Conservation (phyloP, 2,888 invertebrate species). For the Patella depressa region DNA sequence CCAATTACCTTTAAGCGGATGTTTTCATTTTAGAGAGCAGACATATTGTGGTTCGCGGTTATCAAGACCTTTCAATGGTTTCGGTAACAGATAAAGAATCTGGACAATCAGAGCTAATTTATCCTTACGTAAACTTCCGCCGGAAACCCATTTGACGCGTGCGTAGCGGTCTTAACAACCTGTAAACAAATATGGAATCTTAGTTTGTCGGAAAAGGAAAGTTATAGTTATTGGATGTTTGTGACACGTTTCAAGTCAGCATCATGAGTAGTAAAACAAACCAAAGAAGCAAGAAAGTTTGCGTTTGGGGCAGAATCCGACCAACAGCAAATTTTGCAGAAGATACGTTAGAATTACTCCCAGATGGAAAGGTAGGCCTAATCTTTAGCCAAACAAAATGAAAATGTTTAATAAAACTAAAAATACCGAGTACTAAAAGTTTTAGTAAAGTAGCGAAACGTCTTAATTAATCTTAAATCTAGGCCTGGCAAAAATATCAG, state of each 20-base stretch:
- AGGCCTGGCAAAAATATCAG: no score
- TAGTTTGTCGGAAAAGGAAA: slow-evolving; percentile 12
- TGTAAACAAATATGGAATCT: slow-evolving; percentile 52
- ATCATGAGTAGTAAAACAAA: slow-evolving; percentile 32
- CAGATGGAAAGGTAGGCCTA: slow-evolving; percentile 66
- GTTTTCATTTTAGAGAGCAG: no score
- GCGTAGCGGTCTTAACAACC: slow-evolving; percentile 60
- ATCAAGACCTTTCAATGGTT: no score
- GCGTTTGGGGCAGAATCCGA: slow-evolving; percentile 68
- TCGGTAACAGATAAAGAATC: no score
- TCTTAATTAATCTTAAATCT: no score
- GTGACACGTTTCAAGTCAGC: background rate
- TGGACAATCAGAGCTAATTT: no score
- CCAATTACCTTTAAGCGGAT: no score
- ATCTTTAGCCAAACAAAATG: no score
- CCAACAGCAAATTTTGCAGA: slow-evolving; percentile 69
- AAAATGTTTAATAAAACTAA: no score
- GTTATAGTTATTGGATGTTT: slow-evolving; percentile 1
- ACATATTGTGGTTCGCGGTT: no score
- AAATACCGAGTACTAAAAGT: no score
- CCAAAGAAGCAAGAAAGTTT: slow-evolving; percentile 62
- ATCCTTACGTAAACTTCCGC: background rate
- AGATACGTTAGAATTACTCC: slow-evolving; percentile 65
- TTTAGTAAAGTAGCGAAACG: no score
- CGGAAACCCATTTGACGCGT: slow-evolving; percentile 35